Evolutionary conservation across 2,113 vertebrate genomes (phyloP), one percentile per base, ranked within the genome.

Genomic region (Malurus alboscapulatus): DNA sequence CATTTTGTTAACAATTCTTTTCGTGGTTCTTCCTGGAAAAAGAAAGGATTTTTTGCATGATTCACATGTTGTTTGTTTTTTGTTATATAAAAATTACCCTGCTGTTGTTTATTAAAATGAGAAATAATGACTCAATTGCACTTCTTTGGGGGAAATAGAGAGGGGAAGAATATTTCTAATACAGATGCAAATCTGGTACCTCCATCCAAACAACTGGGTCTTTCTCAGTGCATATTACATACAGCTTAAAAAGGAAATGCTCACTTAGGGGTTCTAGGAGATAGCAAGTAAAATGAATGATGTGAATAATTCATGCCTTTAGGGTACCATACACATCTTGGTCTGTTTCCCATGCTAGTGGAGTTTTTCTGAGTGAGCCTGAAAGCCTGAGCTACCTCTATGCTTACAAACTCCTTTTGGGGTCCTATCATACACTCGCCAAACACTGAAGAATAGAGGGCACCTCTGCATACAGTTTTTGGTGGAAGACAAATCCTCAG

Each of bases 11-110:
- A 48, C 10, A 81, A 6, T 48, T 83, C 44, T 88, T 83, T 74
- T 88, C n/a, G 27, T 40, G 25, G 47, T 74, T 96, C 44, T 77
- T 87, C 44, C 67, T 88, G 85, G 63, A 91, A 81, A 96, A 92
- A 80, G 0, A 68, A 45, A 65, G 73, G n/a, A 24, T 66, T 69
- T 71, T 87, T 16, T 79, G 19, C 12, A 21, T 44, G 58, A 66
- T 69, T 91, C 63, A 74, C 57, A 16, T 62, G 34, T 42, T 53
- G 6, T 51, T 90, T 93, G 34, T 0, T n/a, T 84, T 79, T 82
- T 65, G 42, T 87, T 71, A 36, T 18, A 55, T 59, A 65, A 87
- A 82, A 92, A 53, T 83, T 90, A 69, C 25, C 53, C 17, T 61
- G 22, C 45, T 87, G 81, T 73, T 95, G 55, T 53, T 30, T 91